Conservation (phyloP, 1,140 invertebrate species). For the Papilio machaon region DNA sequence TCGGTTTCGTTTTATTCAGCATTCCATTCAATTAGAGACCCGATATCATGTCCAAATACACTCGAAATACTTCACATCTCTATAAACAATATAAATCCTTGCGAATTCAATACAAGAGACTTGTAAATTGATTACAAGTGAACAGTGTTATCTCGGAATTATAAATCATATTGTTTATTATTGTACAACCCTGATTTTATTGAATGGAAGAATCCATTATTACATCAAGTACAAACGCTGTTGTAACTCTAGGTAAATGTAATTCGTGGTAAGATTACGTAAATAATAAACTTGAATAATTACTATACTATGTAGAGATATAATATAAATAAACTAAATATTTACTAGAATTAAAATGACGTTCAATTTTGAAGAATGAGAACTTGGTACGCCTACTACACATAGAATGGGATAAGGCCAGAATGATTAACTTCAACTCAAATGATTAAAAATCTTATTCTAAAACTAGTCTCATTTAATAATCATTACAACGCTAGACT, state of each 20-base stretch:
- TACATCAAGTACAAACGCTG: not conserved
- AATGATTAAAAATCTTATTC: too few species aligned
- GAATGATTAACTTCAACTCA: too few species aligned
- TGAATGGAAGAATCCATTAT: constrained; percentile 27
- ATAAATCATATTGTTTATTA: constrained; percentile 32
- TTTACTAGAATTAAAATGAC: too few species aligned
- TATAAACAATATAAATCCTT: constrained; percentile 24
- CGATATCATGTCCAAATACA: constrained; percentile 9
- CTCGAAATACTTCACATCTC: constrained; percentile 19
- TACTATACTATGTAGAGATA: not conserved
- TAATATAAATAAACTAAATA: too few species aligned
- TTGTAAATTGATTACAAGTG: constrained; percentile 7
- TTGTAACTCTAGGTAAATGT: constrained; percentile 1
- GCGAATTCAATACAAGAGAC: constrained; percentile 1
- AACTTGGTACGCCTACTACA: too few species aligned
- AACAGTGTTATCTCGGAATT: constrained; percentile 9
- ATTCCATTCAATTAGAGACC: not conserved
- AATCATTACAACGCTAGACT: too few species aligned
- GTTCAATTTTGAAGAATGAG: too few species aligned
- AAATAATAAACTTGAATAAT: not conserved
- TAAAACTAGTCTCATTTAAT: too few species aligned
- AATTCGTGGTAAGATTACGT: not conserved
- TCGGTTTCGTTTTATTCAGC: not conserved
- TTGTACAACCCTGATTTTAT: constrained; percentile 28
- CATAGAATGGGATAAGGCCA: too few species aligned